A percentile compares a stretch with the other conserved stretches of the same genome.
Evolutionary conservation across 2,113 vertebrate species (phyloP).

Genomic region (Lucifuga dentata): DNA sequence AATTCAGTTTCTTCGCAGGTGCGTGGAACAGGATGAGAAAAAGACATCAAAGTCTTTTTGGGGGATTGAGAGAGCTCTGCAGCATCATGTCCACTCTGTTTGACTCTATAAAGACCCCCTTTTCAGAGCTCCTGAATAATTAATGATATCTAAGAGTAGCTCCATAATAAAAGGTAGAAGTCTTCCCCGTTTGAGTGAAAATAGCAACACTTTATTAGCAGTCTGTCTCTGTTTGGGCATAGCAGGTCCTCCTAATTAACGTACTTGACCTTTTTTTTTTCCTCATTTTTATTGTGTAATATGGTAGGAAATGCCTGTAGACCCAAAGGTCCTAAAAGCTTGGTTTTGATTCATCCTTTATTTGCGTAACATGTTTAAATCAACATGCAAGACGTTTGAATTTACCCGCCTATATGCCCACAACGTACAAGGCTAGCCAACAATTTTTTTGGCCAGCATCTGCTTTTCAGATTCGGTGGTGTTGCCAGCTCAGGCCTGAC

Average conservation of each 20-base stretch:
- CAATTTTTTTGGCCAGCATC: too few relatives aligned
- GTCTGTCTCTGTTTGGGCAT: background rate
- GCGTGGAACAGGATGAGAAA: slow-evolving; percentile 30
- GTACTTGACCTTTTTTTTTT: slow-evolving; percentile 14
- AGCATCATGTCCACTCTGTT: slow-evolving; percentile 49
- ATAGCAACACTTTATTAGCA: slow-evolving; percentile 31
- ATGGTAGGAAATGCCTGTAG: too few relatives aligned
- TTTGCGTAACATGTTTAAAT: too few relatives aligned
- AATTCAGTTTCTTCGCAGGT: slow-evolving; percentile 28
- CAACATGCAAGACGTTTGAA: too few relatives aligned
- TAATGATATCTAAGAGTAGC: slow-evolving; percentile 56
- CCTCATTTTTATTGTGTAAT: too few relatives aligned
- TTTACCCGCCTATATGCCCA: too few relatives aligned
- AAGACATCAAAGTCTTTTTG: slow-evolving; percentile 50
- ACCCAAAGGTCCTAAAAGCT: too few relatives aligned
- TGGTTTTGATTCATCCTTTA: too few relatives aligned
- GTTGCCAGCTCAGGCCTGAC: too few relatives aligned
- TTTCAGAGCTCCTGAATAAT: slow-evolving; percentile 69
- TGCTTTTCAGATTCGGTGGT: too few relatives aligned
- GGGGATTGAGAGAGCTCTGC: slow-evolving; percentile 35
- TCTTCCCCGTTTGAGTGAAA: slow-evolving; percentile 21
- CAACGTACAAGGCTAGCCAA: too few relatives aligned
- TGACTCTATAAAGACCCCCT: slow-evolving; percentile 55
- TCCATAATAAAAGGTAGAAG: slow-evolving; percentile 56
- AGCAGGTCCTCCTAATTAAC: slow-evolving; percentile 40